phyloP scores from a whole-genome alignment of 1,140 invertebrate genomes.

The Plutomurus gul region DNA sequence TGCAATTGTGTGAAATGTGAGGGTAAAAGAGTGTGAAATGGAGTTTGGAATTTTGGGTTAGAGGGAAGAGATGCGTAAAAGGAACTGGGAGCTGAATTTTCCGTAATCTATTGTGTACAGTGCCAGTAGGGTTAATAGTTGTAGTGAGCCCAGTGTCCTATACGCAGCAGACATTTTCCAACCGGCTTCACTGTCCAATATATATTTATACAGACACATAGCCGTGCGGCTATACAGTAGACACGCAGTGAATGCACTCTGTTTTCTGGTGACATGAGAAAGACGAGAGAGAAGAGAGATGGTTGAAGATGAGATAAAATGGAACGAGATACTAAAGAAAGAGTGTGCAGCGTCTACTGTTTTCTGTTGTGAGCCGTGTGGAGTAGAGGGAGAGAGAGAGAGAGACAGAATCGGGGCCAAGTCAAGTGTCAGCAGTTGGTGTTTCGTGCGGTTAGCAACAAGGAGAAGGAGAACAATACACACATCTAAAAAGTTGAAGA shows the following conservation, averaged over 20 bases:
- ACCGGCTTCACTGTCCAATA: too few species aligned
- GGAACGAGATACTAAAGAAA: neutral
- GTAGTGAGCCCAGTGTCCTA: neutral
- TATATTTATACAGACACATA: too few species aligned
- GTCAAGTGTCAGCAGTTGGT: constrained; percentile 3
- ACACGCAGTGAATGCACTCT: neutral
- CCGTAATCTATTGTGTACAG: neutral
- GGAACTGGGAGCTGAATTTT: constrained; percentile 6
- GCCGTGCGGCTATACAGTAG: too few species aligned
- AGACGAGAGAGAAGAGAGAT: neutral
- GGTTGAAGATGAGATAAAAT: constrained; percentile 5
- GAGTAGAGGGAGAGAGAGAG: too few species aligned
- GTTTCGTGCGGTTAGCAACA: neutral
- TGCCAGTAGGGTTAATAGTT: neutral
- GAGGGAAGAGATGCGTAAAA: constrained; percentile 9
- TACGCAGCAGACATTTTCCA: too few species aligned
- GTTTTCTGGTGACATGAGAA: neutral
- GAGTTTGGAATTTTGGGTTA: constrained; percentile 29
- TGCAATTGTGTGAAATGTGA: constrained; percentile 17
- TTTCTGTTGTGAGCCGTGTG: too few species aligned
- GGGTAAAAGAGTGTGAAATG: constrained; percentile 23
- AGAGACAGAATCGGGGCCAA: too few species aligned
- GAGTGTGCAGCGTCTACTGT: neutral
- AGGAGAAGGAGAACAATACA: neutral
- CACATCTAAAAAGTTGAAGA: neutral